Evolutionary conservation across 2,888 invertebrate genomes (phyloP).

Genomic region (Alloplasta piceator): DNA sequence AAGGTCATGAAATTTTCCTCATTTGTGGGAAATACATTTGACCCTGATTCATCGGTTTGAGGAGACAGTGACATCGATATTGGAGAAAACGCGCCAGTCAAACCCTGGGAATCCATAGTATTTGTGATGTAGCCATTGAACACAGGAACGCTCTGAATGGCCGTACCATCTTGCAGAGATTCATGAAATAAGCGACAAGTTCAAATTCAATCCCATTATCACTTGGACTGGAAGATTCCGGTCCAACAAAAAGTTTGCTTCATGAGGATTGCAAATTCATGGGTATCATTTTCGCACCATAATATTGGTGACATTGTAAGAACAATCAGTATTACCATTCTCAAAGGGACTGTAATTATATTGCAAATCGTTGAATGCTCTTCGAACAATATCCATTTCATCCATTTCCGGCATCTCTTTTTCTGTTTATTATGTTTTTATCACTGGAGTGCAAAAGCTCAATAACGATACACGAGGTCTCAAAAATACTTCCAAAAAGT

Average conservation of each 20-base stretch:
- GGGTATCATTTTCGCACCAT: background rate
- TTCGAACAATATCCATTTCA: slow-evolving; percentile 63
- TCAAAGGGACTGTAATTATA: slow-evolving; percentile 57
- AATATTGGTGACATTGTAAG: background rate
- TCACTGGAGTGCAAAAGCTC: background rate
- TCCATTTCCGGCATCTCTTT: slow-evolving; percentile 72
- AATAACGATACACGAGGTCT: background rate
- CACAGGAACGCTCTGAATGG: slow-evolving; percentile 21
- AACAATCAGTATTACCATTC: slow-evolving; percentile 68
- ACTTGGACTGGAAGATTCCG: background rate
- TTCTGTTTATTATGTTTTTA: background rate
- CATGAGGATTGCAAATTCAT: background rate
- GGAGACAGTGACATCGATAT: slow-evolving; percentile 71
- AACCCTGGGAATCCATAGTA: slow-evolving; percentile 69
- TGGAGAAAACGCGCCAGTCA: slow-evolving; percentile 69
- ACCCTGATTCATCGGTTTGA: slow-evolving; percentile 51
- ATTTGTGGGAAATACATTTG: slow-evolving; percentile 54
- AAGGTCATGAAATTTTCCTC: slow-evolving; percentile 67
- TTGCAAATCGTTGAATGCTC: slow-evolving; percentile 56
- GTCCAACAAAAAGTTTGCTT: background rate
- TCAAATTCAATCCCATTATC: background rate
- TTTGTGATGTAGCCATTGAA: slow-evolving; percentile 69
- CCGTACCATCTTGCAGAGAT: slow-evolving; percentile 12
- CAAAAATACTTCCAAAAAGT: background rate
- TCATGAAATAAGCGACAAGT: background rate